A percentile compares a stretch with the other conserved stretches of the same genome.
phyloP scores from a whole-genome alignment of 2,888 invertebrate species.

The Malacosoma neustria region DNA sequence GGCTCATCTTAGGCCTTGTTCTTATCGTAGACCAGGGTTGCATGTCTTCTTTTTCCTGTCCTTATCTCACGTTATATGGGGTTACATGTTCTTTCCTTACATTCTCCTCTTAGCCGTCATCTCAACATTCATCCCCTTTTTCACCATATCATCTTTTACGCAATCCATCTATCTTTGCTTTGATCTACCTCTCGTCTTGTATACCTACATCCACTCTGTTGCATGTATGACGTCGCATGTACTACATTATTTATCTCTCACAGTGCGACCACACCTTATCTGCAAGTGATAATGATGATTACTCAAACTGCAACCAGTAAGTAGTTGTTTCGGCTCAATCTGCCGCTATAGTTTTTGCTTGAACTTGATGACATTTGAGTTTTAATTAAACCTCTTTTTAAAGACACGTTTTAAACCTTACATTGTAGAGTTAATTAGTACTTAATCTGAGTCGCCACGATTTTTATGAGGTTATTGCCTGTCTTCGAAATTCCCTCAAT shows the following conservation, averaged over 20 bases:
- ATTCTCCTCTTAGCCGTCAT: no score
- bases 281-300: conserved; percentile 40
- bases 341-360: conserved; percentile 46
- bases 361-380: conserved; percentile 32
- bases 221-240: no score
- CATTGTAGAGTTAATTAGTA: conserved; percentile 25
- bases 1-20: no score
- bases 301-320: conserved; percentile 10
- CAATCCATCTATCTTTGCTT: no score
- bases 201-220: no score
- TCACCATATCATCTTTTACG: no score
- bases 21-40: no score
- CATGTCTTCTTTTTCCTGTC: no score
- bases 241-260: conserved; percentile 18
- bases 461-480: background rate
- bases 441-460: conserved; percentile 5
- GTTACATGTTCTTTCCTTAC: no score
- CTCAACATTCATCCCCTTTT: no score
- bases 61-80: no score
- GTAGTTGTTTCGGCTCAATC: conserved; percentile 34
- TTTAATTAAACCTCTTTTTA: conserved; percentile 42
- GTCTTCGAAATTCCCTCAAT: background rate
- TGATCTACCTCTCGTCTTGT: no score
- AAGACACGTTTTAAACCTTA: conserved; percentile 16
- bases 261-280: conserved; percentile 21